Evolutionary conservation across 23 tunicate genomes (phyloP), one percentile per base, ranked within the genome.

Genomic region (Styela plicata): DNA sequence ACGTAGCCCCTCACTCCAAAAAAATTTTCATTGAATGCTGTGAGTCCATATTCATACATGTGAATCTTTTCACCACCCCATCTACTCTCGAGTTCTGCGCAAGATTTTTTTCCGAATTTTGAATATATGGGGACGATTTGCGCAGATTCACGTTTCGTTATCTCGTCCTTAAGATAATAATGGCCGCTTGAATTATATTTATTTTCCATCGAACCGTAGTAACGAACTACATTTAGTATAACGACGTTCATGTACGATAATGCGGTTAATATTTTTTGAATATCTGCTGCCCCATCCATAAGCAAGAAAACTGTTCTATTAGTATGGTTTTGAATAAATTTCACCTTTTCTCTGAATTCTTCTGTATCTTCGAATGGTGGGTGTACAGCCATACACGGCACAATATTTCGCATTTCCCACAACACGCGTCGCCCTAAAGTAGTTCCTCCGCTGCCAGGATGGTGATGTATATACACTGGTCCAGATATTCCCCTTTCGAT

Each of bases 361-460:
- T 37, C 53, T 16, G 57, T 33, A 23, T 82, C 16, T 24, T 34
- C 62, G 2, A 36, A 22, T 36, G 24, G 63, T 1, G 81, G 80
- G 19, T 33, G 53, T 33, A 87, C 66, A 23, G 75, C 86, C 26
- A 82, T 63, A 82, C 91, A 87, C 26, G 91, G 91, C 24, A 82
- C 84, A 23, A 63, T 74, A 26, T 65, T 34, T 20, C 85, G 74
- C 23, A 87, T 35, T 26, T 81, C 71, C 91, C 91, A 87, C 17
- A 87, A 52, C 3, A 87, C n/a, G 31, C 74, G 85, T 34, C 91
- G 84, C 64, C 80, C 75, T 35, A 87, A 74, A n/a, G 91, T 87
- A 2, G 85, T 87, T 33, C 91, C 91, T 3, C 91, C 91, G 36
- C 91, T 84, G 26, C 91, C 86, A 63, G 91, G 91, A 2, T 86